Conservation (phyloP, 2,888 invertebrate genomes). For the Holacanthella duospinosa region DNA sequence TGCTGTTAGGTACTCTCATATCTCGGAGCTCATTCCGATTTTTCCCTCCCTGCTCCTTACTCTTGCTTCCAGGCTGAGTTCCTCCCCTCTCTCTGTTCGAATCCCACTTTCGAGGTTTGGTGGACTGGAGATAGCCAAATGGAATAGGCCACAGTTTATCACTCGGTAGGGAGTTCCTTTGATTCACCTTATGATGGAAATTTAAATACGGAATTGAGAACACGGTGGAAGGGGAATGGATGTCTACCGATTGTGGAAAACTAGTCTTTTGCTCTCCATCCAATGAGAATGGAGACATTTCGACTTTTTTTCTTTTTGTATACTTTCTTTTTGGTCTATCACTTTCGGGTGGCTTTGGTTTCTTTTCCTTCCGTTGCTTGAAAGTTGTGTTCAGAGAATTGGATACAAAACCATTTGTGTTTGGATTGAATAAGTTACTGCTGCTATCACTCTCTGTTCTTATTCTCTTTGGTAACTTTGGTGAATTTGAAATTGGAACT, state of each 20-base stretch:
- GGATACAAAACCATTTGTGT: background rate
- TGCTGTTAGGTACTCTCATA: background rate
- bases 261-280: background rate
- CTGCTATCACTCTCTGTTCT: too few species aligned
- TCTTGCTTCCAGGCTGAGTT: background rate
- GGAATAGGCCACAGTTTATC: background rate
- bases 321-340: background rate
- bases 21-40: background rate
- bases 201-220: background rate
- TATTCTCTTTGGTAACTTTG: conserved; percentile 3
- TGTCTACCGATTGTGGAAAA: background rate
- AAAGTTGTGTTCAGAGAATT: background rate
- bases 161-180: background rate
- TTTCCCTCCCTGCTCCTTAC: background rate
- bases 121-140: background rate
- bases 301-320: background rate
- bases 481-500: background rate
- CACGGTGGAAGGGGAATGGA: background rate
- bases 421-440: too few species aligned
- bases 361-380: background rate
- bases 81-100: too few species aligned
- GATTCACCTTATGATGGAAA: background rate
- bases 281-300: background rate
- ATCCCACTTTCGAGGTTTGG: background rate
- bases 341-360: background rate